These are phyloP conservation scores for Zosterops pallidus DNA, from an alignment of 2,113 vertebrate species.

Conservation along the genomic window DNA sequence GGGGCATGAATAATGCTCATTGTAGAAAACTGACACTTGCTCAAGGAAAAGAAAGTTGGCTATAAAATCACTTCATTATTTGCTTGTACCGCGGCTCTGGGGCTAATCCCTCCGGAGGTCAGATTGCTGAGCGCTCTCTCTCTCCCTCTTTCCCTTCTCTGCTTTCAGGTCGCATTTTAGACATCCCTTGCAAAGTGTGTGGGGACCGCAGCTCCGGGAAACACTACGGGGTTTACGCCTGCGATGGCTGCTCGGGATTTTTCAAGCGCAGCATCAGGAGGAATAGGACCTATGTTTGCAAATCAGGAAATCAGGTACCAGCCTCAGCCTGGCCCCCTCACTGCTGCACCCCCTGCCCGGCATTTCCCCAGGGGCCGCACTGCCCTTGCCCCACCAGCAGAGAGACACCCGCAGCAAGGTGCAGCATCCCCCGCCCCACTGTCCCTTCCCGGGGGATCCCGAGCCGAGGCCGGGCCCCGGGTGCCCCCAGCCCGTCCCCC, in stretches of 20 bases:
- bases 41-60: conserved; percentile 76
- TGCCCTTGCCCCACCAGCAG: not conserved
- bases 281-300: conserved; percentile 97
- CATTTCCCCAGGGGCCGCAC: not conserved
- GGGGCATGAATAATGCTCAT: conserved; percentile 77
- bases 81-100: conserved; percentile 71
- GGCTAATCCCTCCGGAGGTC: conserved; percentile 73
- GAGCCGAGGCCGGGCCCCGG: not conserved
- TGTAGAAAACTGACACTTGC: conserved; percentile 79
- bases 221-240: conserved; percentile 97
- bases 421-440: not conserved
- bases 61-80: conserved; percentile 80
- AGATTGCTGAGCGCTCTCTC: conserved; percentile 63
- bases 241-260: conserved; percentile 97
- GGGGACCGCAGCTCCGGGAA: conserved; percentile 97
- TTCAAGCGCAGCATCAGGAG: conserved; percentile 98
- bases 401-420: not conserved
- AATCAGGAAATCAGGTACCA: conserved; percentile 95
- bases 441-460: not conserved
- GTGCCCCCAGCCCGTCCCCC: not conserved
- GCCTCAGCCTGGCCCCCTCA: not conserved
- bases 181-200: conserved; percentile 98
- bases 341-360: not conserved
- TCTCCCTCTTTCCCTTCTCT: not conserved
- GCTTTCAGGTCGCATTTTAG: conserved; percentile 92